These are phyloP conservation scores for Drosophila macrospina DNA, from an alignment of 2,888 invertebrate genomes.

Conservation along the genomic window DNA sequence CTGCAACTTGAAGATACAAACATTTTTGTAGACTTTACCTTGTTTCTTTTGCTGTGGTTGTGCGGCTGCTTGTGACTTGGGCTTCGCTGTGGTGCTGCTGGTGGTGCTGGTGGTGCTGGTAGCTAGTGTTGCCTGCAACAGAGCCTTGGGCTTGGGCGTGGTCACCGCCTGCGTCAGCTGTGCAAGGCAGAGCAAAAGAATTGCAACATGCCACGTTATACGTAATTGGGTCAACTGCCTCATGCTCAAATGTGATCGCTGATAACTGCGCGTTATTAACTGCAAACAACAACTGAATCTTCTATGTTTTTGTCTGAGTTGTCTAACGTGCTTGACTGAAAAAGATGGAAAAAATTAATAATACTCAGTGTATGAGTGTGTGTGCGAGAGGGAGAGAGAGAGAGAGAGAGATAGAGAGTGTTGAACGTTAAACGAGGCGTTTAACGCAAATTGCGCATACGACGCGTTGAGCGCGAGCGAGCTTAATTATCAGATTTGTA, in stretches of 20 bases:
- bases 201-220: conserved; percentile 41
- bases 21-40: conserved; percentile 35
- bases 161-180: conserved; percentile 49
- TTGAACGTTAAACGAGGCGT: conserved; percentile 54
- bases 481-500: conserved; percentile 55
- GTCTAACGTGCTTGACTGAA: conserved; percentile 18
- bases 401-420: neutral
- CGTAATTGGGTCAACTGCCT: conserved; percentile 52
- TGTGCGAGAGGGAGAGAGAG: too few relatives aligned
- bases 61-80: conserved; percentile 6
- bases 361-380: conserved; percentile 11
- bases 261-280: conserved; percentile 64
- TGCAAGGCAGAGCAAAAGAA: conserved; percentile 46
- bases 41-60: conserved; percentile 33
- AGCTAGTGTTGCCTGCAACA: conserved; percentile 19
- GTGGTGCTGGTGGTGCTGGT: conserved; percentile 11
- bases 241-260: conserved; percentile 37
- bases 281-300: conserved; percentile 59
- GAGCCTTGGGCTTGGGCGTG: conserved; percentile 45
- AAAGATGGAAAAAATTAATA: conserved; percentile 14
- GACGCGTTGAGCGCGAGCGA: conserved; percentile 50
- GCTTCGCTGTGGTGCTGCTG: conserved; percentile 13
- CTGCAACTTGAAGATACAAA: neutral
- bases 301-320: conserved; percentile 25
- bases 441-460: conserved; percentile 63